Evolutionary conservation across 2,888 invertebrate genomes (phyloP).

Genomic region (Philereme vetulata): DNA sequence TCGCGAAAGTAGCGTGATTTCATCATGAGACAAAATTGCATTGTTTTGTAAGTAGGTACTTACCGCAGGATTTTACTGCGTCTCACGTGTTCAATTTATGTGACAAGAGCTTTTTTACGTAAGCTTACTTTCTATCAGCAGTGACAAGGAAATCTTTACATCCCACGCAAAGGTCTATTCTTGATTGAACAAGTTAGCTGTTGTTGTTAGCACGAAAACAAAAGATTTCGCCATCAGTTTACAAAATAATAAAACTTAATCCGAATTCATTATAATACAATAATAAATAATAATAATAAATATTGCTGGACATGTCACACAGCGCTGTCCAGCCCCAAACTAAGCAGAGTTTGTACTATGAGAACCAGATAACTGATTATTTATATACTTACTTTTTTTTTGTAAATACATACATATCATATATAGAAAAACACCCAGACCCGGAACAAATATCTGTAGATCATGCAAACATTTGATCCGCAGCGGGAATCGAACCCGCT

Average conservation of each 20-base stretch:
- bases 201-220: slow-evolving; percentile 16
- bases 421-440: no score
- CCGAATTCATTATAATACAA: no score
- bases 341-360: no score
- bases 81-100: slow-evolving; percentile 52
- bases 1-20: slow-evolving; percentile 36
- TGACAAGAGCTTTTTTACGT: slow-evolving; percentile 45
- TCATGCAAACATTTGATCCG: no score
- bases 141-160: slow-evolving; percentile 39
- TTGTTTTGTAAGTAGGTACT: slow-evolving; percentile 29
- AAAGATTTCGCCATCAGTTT: neutral
- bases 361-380: no score
- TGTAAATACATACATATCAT: no score
- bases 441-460: no score
- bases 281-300: no score
- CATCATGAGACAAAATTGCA: slow-evolving; percentile 32
- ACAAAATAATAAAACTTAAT: neutral
- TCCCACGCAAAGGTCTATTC: slow-evolving; percentile 33
- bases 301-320: no score
- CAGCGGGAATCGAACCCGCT: no score
- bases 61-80: slow-evolving; percentile 34
- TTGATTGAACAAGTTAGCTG: slow-evolving; percentile 32
- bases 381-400: no score
- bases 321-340: no score
- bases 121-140: slow-evolving; percentile 44